Conservation (phyloP, 1,140 invertebrate genomes). For the Tenebrio molitor region DNA sequence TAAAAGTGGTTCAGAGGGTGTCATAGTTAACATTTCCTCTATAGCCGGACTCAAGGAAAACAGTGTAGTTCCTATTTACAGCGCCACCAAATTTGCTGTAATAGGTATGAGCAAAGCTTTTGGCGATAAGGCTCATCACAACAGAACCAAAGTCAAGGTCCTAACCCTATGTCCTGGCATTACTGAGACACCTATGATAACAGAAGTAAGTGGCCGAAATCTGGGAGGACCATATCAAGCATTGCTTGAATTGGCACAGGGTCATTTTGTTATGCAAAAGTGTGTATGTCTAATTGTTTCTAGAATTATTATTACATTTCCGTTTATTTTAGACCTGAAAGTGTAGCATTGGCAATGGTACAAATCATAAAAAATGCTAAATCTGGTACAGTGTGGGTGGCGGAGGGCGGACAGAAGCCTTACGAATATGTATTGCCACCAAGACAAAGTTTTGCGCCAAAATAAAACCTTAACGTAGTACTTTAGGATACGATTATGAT, state of each 20-base stretch:
- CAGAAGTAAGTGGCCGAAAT: slow-evolving; percentile 40
- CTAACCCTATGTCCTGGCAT: slow-evolving; percentile 63
- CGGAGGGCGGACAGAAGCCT: slow-evolving; percentile 51
- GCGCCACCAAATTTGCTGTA: slow-evolving; percentile 57
- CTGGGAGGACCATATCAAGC: slow-evolving; percentile 50
- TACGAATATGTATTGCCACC: slow-evolving; percentile 47
- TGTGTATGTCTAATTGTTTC: slow-evolving; percentile 32
- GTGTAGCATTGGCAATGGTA: slow-evolving; percentile 46
- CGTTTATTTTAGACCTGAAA: slow-evolving; percentile 48
- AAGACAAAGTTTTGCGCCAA: slow-evolving; percentile 15
- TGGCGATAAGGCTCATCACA: slow-evolving; percentile 44
- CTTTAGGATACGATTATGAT: too few species aligned
- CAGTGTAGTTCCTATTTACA: slow-evolving; percentile 54
- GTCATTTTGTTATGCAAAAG: slow-evolving; percentile 23
- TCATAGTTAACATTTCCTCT: slow-evolving; percentile 60
- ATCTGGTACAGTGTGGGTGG: slow-evolving; percentile 51
- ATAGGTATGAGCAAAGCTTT: slow-evolving; percentile 54
- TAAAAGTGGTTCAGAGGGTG: slow-evolving; percentile 56
- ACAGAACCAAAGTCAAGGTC: slow-evolving; percentile 59
- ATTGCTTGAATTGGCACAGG: not conserved
- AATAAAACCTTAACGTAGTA: not conserved
- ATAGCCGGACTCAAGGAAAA: slow-evolving; percentile 50
- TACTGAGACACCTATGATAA: slow-evolving; percentile 57
- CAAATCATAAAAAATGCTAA: slow-evolving; percentile 50
- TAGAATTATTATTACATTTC: slow-evolving; percentile 10